These are phyloP conservation scores for Oryzias dopingdopingensis DNA, from an alignment of 2,797 vertebrate genomes.

Conservation along the genomic window DNA sequence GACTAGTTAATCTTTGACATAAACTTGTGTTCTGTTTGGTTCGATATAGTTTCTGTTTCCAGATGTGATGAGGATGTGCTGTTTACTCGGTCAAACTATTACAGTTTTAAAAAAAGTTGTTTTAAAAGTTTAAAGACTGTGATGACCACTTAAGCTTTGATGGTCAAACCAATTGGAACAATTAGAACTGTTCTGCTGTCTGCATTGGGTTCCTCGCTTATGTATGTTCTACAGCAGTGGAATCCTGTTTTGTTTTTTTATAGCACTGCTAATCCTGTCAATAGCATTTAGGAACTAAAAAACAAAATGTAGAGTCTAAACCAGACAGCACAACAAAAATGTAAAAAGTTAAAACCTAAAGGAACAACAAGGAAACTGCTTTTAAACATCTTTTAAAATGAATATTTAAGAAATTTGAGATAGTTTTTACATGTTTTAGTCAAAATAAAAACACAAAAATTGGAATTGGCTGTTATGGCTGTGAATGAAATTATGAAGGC, in stretches of 20 bases:
- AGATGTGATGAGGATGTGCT: conserved; percentile 19
- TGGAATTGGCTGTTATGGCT: not conserved
- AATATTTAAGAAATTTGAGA: too few species aligned
- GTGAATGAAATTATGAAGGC: not conserved
- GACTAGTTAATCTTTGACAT: conserved; percentile 16
- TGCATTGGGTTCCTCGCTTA: not conserved
- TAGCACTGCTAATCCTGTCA: not conserved
- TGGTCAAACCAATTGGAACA: conserved; percentile 18
- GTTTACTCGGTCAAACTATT: not conserved
- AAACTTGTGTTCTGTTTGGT: conserved; percentile 16
- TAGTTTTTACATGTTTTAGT: not conserved
- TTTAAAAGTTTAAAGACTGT: not conserved
- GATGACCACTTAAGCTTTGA: not conserved
- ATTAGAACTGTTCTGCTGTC: conserved; percentile 9
- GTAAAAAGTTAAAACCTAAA: not conserved
- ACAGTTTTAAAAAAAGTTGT: too few species aligned
- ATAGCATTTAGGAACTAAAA: not conserved
- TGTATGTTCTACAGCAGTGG: conserved; percentile 1
- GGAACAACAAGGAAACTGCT: too few species aligned
- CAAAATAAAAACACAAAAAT: not conserved
- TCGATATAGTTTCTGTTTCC: conserved; percentile 26
- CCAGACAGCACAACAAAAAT: not conserved
- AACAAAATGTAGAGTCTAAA: not conserved
- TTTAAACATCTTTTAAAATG: too few species aligned
- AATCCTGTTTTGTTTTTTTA: conserved; percentile 1